phyloP scores from a whole-genome alignment of 1,140 invertebrate genomes.

The Hylaeus volcanicus region DNA sequence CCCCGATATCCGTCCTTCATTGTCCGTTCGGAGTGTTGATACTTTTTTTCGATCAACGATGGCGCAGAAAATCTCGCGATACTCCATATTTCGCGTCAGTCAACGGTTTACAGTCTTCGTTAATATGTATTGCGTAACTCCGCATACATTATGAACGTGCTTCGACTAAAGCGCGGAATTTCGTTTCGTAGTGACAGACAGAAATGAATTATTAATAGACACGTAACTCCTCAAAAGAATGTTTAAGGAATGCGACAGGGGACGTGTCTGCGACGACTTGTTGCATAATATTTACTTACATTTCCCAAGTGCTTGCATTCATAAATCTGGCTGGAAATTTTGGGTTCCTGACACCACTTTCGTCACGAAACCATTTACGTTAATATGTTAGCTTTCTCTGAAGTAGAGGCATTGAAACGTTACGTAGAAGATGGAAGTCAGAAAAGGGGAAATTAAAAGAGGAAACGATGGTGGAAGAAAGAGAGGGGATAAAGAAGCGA shows the following conservation, averaged over 20 bases:
- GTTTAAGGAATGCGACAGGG: slow-evolving; percentile 13
- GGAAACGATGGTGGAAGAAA: no score
- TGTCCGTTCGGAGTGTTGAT: no score
- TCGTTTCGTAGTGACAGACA: neutral
- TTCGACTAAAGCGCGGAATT: neutral
- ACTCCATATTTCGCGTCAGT: slow-evolving; percentile 11
- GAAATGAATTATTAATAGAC: slow-evolving; percentile 31
- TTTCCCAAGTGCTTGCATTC: neutral
- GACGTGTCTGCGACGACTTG: slow-evolving; percentile 4
- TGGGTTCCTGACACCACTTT: neutral
- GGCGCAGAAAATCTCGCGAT: neutral
- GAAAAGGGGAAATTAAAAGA: no score
- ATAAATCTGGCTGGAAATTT: neutral
- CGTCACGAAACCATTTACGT: neutral
- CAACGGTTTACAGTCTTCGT: slow-evolving; percentile 3
- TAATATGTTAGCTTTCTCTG: no score
- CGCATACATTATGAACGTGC: slow-evolving; percentile 17
- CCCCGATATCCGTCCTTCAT: no score
- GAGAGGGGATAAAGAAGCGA: no score
- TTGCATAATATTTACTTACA: slow-evolving; percentile 13
- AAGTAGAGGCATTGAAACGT: no score
- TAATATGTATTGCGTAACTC: slow-evolving; percentile 25
- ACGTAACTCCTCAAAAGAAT: slow-evolving; percentile 23
- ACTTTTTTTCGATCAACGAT: neutral
- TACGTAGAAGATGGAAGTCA: no score